Percentiles rank a stretch among this genome's conserved stretches.
These are phyloP conservation scores for Metopia argyrocephala DNA, from an alignment of 2,888 invertebrate genomes.

Conservation along the genomic window DNA sequence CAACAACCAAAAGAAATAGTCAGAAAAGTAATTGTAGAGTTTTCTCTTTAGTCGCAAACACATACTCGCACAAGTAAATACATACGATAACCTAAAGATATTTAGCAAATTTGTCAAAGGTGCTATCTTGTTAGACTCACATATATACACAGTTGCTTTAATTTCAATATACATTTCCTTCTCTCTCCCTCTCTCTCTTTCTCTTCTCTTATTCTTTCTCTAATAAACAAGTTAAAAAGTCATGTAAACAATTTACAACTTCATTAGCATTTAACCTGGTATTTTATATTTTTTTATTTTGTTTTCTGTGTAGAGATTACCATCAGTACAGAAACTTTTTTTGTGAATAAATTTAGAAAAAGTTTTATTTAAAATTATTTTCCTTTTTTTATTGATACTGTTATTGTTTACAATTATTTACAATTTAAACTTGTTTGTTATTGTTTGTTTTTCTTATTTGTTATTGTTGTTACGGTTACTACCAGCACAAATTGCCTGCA, in stretches of 20 bases:
- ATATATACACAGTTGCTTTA: not conserved
- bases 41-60: conserved; percentile 13
- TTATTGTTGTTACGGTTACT: conserved; percentile 17
- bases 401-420: not conserved
- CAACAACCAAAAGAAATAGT: not conserved
- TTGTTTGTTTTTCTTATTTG: conserved; percentile 6
- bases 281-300: conserved; percentile 6
- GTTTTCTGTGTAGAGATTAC: conserved; percentile 16
- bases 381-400: conserved; percentile 21
- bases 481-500: not conserved
- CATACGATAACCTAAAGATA: conserved; percentile 3
- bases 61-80: conserved; percentile 6
- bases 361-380: conserved; percentile 20
- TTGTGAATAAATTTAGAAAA: conserved; percentile 24
- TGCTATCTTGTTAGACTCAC: conserved; percentile 29
- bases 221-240: conserved; percentile 53
- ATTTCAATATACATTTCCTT: too few relatives aligned
- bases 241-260: conserved; percentile 56
- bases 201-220: not conserved
- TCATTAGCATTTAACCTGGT: conserved; percentile 59
- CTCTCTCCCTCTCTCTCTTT: not conserved
- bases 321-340: conserved; percentile 19
- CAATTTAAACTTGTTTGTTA: not conserved
- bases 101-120: conserved; percentile 51
- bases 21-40: conserved; percentile 34